These are phyloP conservation scores for Eupelmus urozonus DNA, from an alignment of 2,888 invertebrate genomes.

Conservation along the genomic window DNA sequence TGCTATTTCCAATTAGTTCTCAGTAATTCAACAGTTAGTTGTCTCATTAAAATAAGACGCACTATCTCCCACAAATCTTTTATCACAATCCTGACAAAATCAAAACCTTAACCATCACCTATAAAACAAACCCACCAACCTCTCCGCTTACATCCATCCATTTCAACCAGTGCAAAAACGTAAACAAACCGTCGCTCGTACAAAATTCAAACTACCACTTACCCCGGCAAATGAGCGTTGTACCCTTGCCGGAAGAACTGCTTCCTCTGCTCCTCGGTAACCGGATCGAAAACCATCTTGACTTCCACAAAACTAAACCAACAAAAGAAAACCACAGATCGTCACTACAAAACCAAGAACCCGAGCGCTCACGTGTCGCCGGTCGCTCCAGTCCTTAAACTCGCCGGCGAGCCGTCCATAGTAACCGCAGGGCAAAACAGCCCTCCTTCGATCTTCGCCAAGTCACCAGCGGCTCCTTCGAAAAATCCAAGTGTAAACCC, in stretches of 20 bases:
- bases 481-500: background rate
- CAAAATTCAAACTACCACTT: slow-evolving; percentile 55
- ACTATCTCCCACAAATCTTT: too few species aligned
- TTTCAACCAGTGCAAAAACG: background rate
- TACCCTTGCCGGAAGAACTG: slow-evolving; percentile 81
- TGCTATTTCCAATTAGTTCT: too few species aligned
- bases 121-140: too few species aligned
- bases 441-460: slow-evolving; percentile 29
- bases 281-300: slow-evolving; percentile 81
- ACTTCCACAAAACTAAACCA: background rate
- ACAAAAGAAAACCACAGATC: background rate
- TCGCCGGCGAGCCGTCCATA: too few species aligned
- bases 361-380: background rate
- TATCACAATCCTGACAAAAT: too few species aligned
- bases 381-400: background rate
- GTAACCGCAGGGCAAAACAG: slow-evolving; percentile 27
- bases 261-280: slow-evolving; percentile 81
- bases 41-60: too few species aligned
- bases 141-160: too few species aligned
- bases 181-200: background rate
- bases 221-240: slow-evolving; percentile 84
- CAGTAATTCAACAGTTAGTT: too few species aligned
- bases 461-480: too few species aligned
- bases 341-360: background rate
- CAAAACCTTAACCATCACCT: too few species aligned